Conservation (phyloP, 2,113 vertebrate species). For the Zosterops borbonicus region DNA sequence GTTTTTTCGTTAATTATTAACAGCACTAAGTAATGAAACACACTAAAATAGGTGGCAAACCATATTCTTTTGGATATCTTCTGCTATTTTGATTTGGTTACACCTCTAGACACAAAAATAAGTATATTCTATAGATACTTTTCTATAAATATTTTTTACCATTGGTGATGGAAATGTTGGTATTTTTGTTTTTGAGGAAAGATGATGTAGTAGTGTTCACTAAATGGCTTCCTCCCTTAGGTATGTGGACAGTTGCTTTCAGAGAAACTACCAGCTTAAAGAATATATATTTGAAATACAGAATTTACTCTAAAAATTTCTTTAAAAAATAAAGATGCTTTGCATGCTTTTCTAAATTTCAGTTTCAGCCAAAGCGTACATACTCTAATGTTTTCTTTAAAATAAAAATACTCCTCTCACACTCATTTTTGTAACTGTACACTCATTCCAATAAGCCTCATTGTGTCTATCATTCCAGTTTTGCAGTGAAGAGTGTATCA, state of each 20-base stretch:
- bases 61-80: neutral
- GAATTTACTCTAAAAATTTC: neutral
- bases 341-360: neutral
- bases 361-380: neutral
- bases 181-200: constrained; percentile 22
- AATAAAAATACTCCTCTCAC: neutral
- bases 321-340: neutral
- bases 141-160: neutral
- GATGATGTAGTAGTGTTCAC: neutral
- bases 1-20: constrained; percentile 1
- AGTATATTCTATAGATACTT: neutral
- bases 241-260: neutral
- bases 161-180: neutral
- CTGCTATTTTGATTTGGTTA: constrained; percentile 30
- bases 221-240: neutral
- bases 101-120: neutral
- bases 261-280: neutral
- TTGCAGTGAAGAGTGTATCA: neutral
- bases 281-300: neutral
- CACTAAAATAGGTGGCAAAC: neutral
- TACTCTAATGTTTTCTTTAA: neutral
- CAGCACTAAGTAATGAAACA: neutral
- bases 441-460: neutral
- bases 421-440: neutral
- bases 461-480: neutral